Base-by-base conservation (phyloP, 2,113 vertebrate species). In the Chitala chitala region DNA sequence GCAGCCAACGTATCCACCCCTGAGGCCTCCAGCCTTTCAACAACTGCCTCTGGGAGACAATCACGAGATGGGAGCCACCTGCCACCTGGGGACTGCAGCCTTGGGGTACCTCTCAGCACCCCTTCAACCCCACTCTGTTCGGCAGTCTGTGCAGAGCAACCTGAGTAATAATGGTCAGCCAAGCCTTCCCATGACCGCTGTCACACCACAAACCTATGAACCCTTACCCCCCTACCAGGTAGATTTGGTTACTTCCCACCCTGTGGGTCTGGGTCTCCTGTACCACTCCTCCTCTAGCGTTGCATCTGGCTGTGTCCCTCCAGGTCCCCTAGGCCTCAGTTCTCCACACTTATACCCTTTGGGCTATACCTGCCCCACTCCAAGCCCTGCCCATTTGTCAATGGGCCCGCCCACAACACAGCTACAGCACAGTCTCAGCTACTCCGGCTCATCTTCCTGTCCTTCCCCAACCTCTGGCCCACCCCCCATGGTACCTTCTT, bases 31-130 rank as follows among this genome's bases (percentile, higher is more conserved):
- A 3, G 82, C 92, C 64, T 93, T 93, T 79, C 89, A 94, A 83
- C 93, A 94, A 85, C 86, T 98, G 90, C 86, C 94, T 74, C 94
- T 93, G 51, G 88, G 96, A 77, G 95, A 95, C 81, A 89, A 89
- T 81, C 92, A 83, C 80, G 91, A 91, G 82, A 87, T 96, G 77
- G 90, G 90, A 71, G 85, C 94, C 68, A 94, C 98, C 82, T 95
- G 93, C 91, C 94, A 94, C 64, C 87, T 89, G 74, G 72, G 89
- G 73, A 71, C 89, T 83, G 80, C 91, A 78, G 75, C 91, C 75
- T 74, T 95, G 80, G 84, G 92, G 78, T 98, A 94, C 90, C 94
- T 92, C 54, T 87, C 90, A 82, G 84, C 90, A 76, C 82, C 89
- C 78, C 86, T 93, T 78, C 80, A 89, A 8, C 80, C 89, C 80